phyloP scores from a whole-genome alignment of 2,888 invertebrate genomes.

The Podabrus alpinus region DNA sequence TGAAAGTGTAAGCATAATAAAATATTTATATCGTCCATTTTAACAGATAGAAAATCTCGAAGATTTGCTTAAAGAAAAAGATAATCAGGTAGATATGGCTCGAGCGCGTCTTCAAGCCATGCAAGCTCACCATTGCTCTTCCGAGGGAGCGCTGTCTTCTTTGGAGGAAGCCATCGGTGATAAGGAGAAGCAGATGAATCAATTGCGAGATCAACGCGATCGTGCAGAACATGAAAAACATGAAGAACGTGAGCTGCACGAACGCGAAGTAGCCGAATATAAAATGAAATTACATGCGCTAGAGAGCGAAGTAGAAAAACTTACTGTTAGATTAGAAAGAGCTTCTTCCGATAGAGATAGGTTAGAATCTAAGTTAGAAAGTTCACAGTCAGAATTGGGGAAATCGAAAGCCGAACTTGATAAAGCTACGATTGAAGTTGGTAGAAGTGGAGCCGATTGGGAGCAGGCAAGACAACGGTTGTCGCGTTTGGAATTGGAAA shows the following conservation, averaged over 20 bases:
- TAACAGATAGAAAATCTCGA: conserved; percentile 94
- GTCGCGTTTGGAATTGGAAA: conserved; percentile 85
- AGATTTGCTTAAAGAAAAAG: conserved; percentile 95
- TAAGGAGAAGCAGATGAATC: conserved; percentile 96
- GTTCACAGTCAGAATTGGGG: conserved; percentile 90
- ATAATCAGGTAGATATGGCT: conserved; percentile 96
- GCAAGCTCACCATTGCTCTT: conserved; percentile 93
- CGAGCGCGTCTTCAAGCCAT: conserved; percentile 87
- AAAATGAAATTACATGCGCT: conserved; percentile 91
- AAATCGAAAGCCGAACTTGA: conserved; percentile 94
- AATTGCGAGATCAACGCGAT: conserved; percentile 91
- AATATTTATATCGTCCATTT: conserved; percentile 1
- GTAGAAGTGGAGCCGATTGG: conserved; percentile 88
- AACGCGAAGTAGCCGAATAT: conserved; percentile 91
- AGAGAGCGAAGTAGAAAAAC: conserved; percentile 89
- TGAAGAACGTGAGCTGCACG: conserved; percentile 92
- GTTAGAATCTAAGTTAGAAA: conserved; percentile 87
- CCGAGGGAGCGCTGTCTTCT: conserved; percentile 89
- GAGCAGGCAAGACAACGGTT: conserved; percentile 82
- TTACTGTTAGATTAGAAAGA: conserved; percentile 84
- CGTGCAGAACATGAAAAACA: conserved; percentile 94
- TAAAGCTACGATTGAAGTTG: conserved; percentile 87
- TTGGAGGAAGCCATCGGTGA: conserved; percentile 95
- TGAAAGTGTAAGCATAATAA: conserved; percentile 9
- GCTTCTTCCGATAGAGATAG: conserved; percentile 90